Percentiles rank a stretch among this genome's conserved stretches.
These are phyloP conservation scores for Diabrotica virgifera DNA, from an alignment of 1,140 invertebrate genomes.

Conservation along the genomic window DNA sequence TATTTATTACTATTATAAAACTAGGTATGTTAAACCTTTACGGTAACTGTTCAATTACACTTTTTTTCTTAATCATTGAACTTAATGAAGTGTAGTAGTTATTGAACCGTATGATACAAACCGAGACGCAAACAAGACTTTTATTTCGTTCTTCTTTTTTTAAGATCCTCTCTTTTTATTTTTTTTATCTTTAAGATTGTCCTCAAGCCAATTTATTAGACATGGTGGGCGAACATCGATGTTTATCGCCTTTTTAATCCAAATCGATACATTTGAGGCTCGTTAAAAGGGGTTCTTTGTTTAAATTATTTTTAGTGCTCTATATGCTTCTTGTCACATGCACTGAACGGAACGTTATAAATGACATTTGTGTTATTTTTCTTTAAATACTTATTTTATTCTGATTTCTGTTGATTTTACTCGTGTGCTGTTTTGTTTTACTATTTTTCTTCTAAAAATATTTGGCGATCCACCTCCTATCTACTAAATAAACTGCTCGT, in stretches of 20 bases:
- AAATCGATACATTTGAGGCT: not conserved
- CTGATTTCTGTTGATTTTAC: too few relatives aligned
- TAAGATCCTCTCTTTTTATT: not conserved
- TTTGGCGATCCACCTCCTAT: too few relatives aligned
- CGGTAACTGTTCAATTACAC: not conserved
- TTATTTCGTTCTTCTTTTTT: not conserved
- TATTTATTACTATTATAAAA: too few relatives aligned
- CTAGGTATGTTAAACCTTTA: too few relatives aligned
- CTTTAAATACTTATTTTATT: too few relatives aligned
- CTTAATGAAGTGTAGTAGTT: not conserved
- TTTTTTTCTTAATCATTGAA: not conserved
- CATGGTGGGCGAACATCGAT: not conserved
- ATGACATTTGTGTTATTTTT: too few relatives aligned
- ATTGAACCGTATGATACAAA: slow-evolving; percentile 1
- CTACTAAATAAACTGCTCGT: too few relatives aligned
- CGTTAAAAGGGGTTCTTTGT: not conserved
- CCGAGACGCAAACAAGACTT: not conserved
- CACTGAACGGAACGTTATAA: too few relatives aligned
- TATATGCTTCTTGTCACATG: too few relatives aligned
- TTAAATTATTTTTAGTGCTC: too few relatives aligned
- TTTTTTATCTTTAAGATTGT: not conserved
- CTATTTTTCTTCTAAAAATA: too few relatives aligned
- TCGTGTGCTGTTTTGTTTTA: too few relatives aligned
- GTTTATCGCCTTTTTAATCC: not conserved
- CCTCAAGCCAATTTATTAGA: slow-evolving; percentile 2